Evolutionary conservation across 2,888 invertebrate species (phyloP).

Genomic region (Holacanthella duospinosa): DNA sequence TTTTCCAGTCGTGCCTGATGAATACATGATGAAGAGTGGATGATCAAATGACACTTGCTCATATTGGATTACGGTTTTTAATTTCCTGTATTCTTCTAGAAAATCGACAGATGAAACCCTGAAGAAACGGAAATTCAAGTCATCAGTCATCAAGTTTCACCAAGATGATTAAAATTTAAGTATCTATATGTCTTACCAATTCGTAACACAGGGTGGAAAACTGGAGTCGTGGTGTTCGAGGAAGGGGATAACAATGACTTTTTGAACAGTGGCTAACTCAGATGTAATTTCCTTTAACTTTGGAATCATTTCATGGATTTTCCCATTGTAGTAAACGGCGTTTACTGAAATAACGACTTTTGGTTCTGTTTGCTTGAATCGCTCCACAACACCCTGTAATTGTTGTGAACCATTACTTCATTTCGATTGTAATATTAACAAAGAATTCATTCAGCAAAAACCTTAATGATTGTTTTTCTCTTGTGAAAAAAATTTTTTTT

Average conservation of each 20-base stretch:
- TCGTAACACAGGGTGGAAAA: constrained; percentile 7
- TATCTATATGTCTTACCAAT: not conserved
- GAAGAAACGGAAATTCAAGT: not conserved
- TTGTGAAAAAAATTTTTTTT: no score
- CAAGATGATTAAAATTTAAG: no score
- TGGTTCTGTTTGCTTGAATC: constrained; percentile 47
- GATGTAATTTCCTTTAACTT: constrained; percentile 44
- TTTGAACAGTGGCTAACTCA: constrained; percentile 23
- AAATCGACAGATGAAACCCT: constrained; percentile 30
- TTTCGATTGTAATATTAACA: not conserved
- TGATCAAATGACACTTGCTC: constrained; percentile 48
- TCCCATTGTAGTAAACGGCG: constrained; percentile 48
- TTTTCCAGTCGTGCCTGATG: constrained; percentile 50
- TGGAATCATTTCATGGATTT: constrained; percentile 44
- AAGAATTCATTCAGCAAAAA: no score
- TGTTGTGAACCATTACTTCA: no score
- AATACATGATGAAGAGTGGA: constrained; percentile 49
- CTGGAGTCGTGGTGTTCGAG: constrained; percentile 8
- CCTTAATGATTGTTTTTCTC: not conserved
- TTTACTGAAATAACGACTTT: constrained; percentile 48
- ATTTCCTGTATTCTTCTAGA: constrained; percentile 18
- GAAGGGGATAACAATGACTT: constrained; percentile 34
- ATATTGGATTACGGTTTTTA: constrained; percentile 38
- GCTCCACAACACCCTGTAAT: constrained; percentile 34
- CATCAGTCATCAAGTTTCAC: no score